phyloP scores from a whole-genome alignment of 2,113 vertebrate genomes.

The Aptenodytes forsteri region DNA sequence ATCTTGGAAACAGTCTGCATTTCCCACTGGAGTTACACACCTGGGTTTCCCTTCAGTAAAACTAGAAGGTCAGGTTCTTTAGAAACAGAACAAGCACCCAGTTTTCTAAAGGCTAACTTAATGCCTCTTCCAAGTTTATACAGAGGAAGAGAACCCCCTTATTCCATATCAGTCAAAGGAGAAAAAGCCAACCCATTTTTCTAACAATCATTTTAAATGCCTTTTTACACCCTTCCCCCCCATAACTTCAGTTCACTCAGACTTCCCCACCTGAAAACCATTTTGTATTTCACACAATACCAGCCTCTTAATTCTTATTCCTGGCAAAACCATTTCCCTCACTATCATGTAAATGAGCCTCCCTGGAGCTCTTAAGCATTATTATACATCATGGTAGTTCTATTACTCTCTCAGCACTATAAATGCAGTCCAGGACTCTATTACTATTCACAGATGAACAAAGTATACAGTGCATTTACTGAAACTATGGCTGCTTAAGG shows the following conservation, averaged over 20 bases:
- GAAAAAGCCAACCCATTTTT: neutral
- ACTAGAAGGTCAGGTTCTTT: neutral
- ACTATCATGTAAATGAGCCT: conserved; percentile 5
- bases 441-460: neutral
- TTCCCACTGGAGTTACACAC: neutral
- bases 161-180: neutral
- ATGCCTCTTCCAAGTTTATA: neutral
- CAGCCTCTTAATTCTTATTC: conserved; percentile 23
- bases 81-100: neutral
- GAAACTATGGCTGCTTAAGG: neutral
- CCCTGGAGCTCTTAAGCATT: neutral
- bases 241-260: neutral
- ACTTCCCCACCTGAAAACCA: neutral
- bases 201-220: neutral
- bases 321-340: neutral
- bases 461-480: neutral
- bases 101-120: neutral
- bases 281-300: neutral
- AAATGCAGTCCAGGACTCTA: neutral
- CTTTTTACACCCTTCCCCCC: neutral
- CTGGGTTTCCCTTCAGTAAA: neutral
- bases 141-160: neutral
- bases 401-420: neutral
- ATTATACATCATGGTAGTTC: neutral
- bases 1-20: neutral